A percentile compares a stretch with the other conserved stretches of the same genome.
These are phyloP conservation scores for Vidua chalybeata DNA, from an alignment of 2,113 vertebrate genomes.

Conservation along the genomic window DNA sequence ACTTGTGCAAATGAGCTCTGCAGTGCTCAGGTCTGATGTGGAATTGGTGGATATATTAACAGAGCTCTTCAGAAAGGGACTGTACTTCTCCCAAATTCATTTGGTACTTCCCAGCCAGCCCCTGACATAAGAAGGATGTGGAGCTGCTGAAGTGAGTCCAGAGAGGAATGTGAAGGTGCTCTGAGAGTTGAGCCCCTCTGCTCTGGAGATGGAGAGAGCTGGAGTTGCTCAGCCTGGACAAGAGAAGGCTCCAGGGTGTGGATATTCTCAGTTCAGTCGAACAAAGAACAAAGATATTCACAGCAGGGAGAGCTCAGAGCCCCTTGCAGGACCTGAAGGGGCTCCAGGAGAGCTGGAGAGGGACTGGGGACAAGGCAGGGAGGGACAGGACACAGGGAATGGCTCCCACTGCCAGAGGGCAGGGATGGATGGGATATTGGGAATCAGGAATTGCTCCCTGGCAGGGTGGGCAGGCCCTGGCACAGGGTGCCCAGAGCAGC, in stretches of 20 bases:
- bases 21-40: not conserved
- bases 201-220: not conserved
- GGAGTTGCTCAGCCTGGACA: not conserved
- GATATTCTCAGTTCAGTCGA: too few species aligned
- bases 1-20: not conserved
- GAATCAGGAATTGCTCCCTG: not conserved
- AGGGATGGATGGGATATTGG: not conserved
- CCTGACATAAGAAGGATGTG: not conserved
- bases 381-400: not conserved
- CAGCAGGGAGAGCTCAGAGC: not conserved
- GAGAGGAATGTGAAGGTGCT: not conserved
- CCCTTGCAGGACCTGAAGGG: rapidly evolving
- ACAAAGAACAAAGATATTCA: too few species aligned
- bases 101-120: not conserved
- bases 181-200: not conserved
- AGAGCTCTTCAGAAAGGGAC: not conserved
- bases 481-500: not conserved
- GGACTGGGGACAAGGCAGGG: not conserved
- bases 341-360: not conserved
- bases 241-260: not conserved
- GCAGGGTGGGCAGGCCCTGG: not conserved
- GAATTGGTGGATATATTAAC: not conserved
- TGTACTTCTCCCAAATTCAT: not conserved
- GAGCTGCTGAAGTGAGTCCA: not conserved
- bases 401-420: not conserved